Base-by-base conservation (phyloP, 2,797 vertebrate genomes). In the Danionella dracula region DNA sequence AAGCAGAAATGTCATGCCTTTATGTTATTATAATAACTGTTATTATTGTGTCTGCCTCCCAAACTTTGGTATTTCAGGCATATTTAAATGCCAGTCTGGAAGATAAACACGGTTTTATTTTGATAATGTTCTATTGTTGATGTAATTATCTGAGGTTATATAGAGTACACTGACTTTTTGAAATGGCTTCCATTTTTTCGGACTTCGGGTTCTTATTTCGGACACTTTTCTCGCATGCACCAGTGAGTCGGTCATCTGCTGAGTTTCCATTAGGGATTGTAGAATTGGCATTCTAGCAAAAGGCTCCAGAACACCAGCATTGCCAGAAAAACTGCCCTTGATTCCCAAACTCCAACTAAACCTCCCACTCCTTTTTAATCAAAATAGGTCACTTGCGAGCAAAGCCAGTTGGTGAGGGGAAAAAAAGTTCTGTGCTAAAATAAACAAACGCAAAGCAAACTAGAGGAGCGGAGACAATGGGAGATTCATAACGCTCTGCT, bases 331-430 rank as follows among this genome's bases (percentile, higher is more conserved):
- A 84, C 79, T 82, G 75, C 71, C 82, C 68, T 76, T 72, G 77
- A 83, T 85, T 88, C 84, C 75, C 72, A 75, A 73, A 62, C 73
- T 78, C 82, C 72, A 70, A 70, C 78, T 78, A 79, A 42, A 65
- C 51, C 32, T 7, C 31, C 9, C 54, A 35, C 41, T 54, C 32
- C 13, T 8, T 58, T 19, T 17, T 20, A 15, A 38, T 45, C 46
- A 68, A 90, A 87, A 72, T 88, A 80, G 87, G 86, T 89, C 87
- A 86, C 72, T 79, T 81, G 73, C 79, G 82, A 82, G 77, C 76
- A 73, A 61, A 81, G 81, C 75, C 77, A 59, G 49, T 42, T 67
- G 62, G 44, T 55, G 46, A 53, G 66, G 60, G 71, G 74, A 69
- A 74, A 48, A 56, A 76, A 73, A 62, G 64, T 59, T 40, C 29